A percentile compares a stretch with the other conserved stretches of the same genome.
phyloP scores from a whole-genome alignment of 2,113 vertebrate species.

The Cromileptes altivelis region DNA sequence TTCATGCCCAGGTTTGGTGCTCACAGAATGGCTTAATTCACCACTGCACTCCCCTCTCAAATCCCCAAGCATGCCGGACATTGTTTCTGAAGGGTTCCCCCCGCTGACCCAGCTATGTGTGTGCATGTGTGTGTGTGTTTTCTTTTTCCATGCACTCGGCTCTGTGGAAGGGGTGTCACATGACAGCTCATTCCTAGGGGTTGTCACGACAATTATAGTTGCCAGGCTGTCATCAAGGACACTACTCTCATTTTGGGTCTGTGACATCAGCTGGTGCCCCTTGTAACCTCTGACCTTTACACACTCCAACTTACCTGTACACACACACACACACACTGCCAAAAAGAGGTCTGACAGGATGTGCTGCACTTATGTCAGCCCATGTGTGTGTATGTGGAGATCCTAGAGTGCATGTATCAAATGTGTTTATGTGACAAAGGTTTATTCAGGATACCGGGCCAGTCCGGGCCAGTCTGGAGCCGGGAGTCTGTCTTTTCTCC shows the following conservation, averaged over 20 bases:
- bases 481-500: constrained; percentile 39
- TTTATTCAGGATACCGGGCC: constrained; percentile 41
- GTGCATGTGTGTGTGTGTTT: constrained; percentile 39
- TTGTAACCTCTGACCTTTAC: constrained; percentile 55
- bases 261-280: constrained; percentile 64
- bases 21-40: constrained; percentile 24
- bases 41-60: constrained; percentile 31
- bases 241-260: constrained; percentile 54
- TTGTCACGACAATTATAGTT: constrained; percentile 74
- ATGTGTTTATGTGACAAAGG: constrained; percentile 39
- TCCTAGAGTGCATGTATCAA: constrained; percentile 4
- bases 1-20: constrained; percentile 39
- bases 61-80: constrained; percentile 57
- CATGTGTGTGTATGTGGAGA: neutral
- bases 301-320: neutral
- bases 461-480: constrained; percentile 21
- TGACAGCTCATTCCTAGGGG: constrained; percentile 68
- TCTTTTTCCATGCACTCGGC: constrained; percentile 67
- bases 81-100: constrained; percentile 75
- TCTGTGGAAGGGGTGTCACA: constrained; percentile 64
- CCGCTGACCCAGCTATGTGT: constrained; percentile 60
- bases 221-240: constrained; percentile 70
- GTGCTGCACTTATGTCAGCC: neutral
- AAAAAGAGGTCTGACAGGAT: neutral
- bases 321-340: neutral